Evolutionary conservation across 2,113 vertebrate genomes (phyloP).

Genomic region (Archocentrus centrarchus): DNA sequence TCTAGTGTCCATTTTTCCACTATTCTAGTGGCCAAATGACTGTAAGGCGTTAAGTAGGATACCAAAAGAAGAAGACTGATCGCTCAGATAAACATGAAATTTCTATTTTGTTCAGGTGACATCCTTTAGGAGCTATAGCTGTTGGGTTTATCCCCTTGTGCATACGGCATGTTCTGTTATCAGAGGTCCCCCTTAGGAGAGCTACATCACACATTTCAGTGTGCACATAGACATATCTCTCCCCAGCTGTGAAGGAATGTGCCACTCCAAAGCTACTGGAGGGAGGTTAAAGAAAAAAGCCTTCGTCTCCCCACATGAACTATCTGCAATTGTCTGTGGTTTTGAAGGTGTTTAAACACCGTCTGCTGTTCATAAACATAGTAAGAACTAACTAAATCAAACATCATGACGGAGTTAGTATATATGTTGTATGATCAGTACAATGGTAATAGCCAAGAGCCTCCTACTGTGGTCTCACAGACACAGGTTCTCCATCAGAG

Average conservation of each 20-base stretch:
- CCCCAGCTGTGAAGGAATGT: slow-evolving; percentile 1
- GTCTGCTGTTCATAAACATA: not conserved
- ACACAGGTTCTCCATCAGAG: not conserved
- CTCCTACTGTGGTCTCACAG: not conserved
- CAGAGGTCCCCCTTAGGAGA: not conserved
- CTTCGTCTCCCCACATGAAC: not conserved
- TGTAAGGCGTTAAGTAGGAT: not conserved
- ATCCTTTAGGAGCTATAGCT: not conserved
- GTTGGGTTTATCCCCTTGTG: slow-evolving; percentile 8
- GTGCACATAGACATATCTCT: not conserved
- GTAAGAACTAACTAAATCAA: not conserved
- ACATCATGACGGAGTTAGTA: not conserved
- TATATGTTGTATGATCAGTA: not conserved
- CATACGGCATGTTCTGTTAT: slow-evolving; percentile 1
- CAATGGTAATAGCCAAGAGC: not conserved
- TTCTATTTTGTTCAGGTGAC: not conserved
- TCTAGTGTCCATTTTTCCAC: not conserved
- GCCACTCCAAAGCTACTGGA: not conserved
- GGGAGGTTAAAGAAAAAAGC: not conserved
- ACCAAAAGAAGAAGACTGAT: not conserved
- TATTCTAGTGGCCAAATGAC: not conserved
- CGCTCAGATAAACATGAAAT: not conserved
- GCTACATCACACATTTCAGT: not conserved
- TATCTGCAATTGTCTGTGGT: not conserved
- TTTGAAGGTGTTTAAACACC: not conserved